Evolutionary conservation across 1,140 invertebrate species (phyloP).

Genomic region (Dendroctonus valens): DNA sequence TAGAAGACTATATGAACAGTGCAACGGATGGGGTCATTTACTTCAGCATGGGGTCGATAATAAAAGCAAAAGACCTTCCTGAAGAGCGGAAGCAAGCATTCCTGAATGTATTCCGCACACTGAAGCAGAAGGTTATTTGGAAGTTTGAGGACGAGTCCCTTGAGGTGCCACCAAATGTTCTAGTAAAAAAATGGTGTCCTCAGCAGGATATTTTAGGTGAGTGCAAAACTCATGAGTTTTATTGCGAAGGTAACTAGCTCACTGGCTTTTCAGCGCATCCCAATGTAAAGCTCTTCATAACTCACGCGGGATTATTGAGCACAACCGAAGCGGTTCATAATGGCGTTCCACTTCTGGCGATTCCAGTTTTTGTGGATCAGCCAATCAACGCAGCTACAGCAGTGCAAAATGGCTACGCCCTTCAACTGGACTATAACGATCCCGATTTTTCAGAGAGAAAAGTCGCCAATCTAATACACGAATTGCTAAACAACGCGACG

Average conservation of each 20-base stretch:
- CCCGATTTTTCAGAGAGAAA: conserved; percentile 10
- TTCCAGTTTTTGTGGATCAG: conserved; percentile 68
- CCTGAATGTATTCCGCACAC: conserved; percentile 50
- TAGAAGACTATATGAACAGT: conserved; percentile 55
- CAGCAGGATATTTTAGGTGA: conserved; percentile 37
- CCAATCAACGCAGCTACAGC: conserved; percentile 55
- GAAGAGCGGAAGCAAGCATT: conserved; percentile 48
- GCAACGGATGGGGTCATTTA: conserved; percentile 59
- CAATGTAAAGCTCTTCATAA: conserved; percentile 34
- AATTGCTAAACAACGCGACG: conserved; percentile 26
- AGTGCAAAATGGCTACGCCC: conserved; percentile 52
- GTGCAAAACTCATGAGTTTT: conserved; percentile 48
- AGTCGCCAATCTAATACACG: conserved; percentile 9
- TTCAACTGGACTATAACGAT: conserved; percentile 24
- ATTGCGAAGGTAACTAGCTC: too few relatives aligned
- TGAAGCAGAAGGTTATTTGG: conserved; percentile 56
- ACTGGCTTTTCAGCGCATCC: conserved; percentile 26
- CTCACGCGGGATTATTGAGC: conserved; percentile 59
- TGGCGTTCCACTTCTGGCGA: conserved; percentile 67
- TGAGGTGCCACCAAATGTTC: conserved; percentile 24
- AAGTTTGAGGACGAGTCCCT: conserved; percentile 51
- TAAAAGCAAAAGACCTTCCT: conserved; percentile 56
- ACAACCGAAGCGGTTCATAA: conserved; percentile 69
- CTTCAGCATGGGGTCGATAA: conserved; percentile 62
- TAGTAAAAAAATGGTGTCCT: conserved; percentile 31